A percentile compares a stretch with the other conserved stretches of the same genome.
phyloP scores from a whole-genome alignment of 2,888 invertebrate species.

The Lepidocyrtinus sp. region DNA sequence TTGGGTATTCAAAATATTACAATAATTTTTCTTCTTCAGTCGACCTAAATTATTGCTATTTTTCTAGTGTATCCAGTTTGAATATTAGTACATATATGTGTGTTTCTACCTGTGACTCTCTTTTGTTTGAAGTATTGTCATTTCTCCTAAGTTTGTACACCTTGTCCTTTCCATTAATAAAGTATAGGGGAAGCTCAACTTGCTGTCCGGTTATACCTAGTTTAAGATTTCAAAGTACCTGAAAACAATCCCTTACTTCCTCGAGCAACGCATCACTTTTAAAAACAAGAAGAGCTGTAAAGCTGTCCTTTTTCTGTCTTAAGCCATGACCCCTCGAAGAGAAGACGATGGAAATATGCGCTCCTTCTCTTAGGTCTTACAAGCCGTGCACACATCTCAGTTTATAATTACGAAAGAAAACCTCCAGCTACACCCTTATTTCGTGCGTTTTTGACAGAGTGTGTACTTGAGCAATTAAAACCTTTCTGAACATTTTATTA shows the following conservation, averaged over 20 bases:
- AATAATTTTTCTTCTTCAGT: background rate
- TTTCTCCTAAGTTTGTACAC: background rate
- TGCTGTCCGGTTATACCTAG: background rate
- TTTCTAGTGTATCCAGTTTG: background rate
- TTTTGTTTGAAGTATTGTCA: background rate
- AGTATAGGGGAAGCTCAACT: background rate
- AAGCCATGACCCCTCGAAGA: constrained; percentile 66
- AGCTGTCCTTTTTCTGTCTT: constrained; percentile 67
- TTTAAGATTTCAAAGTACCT: constrained; percentile 21
- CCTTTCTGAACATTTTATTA: constrained; percentile 40
- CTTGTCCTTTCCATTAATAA: background rate
- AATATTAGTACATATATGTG: background rate
- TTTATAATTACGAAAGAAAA: constrained; percentile 70
- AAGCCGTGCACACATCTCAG: constrained; percentile 46
- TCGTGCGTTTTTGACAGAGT: constrained; percentile 48
- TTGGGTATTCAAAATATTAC: background rate
- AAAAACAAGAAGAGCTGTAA: constrained; percentile 62
- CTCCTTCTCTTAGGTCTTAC: background rate
- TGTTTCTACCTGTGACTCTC: background rate
- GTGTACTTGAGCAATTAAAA: constrained; percentile 66
- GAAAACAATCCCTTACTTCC: constrained; percentile 23
- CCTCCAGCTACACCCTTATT: constrained; percentile 66
- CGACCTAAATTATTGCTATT: constrained; percentile 36
- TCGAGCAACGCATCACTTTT: constrained; percentile 5
- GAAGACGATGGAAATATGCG: constrained; percentile 31